Conservation (phyloP, 2,113 vertebrate species). For the Tenrec ecaudatus region DNA sequence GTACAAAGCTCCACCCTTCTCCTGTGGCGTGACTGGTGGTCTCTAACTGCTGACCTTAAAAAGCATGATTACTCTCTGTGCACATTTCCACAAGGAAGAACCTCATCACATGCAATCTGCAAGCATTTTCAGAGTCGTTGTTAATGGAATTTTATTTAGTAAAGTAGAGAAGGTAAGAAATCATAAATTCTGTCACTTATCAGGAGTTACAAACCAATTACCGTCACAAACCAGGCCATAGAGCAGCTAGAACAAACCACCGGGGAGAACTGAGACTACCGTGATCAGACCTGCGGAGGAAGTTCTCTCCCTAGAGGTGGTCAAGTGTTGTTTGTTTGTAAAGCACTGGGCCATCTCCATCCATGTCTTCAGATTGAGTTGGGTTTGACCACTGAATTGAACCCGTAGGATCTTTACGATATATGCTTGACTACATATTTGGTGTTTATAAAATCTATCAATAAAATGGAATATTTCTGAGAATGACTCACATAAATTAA, state of each 20-base stretch:
- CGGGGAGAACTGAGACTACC: background rate
- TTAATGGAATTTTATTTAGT: slow-evolving; percentile 17
- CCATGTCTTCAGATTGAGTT: background rate
- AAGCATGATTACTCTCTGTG: background rate
- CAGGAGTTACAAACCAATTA: slow-evolving; percentile 45
- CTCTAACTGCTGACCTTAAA: background rate
- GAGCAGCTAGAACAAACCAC: background rate
- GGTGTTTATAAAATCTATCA: background rate
- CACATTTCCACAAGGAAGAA: slow-evolving; percentile 38
- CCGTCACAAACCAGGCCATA: background rate
- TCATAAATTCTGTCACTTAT: slow-evolving; percentile 19
- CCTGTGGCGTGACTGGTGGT: too few relatives aligned
- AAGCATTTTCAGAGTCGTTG: background rate
- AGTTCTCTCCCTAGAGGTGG: background rate
- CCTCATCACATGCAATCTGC: background rate
- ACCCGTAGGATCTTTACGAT: background rate
- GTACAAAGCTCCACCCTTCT: too few relatives aligned
- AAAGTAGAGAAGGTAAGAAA: slow-evolving; percentile 31
- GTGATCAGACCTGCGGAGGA: background rate
- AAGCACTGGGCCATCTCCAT: background rate
- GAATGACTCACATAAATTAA: slow-evolving; percentile 10
- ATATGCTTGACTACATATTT: background rate
- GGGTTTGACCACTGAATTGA: background rate
- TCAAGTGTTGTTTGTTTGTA: background rate
- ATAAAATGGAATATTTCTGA: slow-evolving; percentile 18